Percentiles rank a stretch among this genome's conserved stretches.
These are phyloP conservation scores for Tylochromis polylepis DNA, from an alignment of 2,113 vertebrate species.

Conservation along the genomic window DNA sequence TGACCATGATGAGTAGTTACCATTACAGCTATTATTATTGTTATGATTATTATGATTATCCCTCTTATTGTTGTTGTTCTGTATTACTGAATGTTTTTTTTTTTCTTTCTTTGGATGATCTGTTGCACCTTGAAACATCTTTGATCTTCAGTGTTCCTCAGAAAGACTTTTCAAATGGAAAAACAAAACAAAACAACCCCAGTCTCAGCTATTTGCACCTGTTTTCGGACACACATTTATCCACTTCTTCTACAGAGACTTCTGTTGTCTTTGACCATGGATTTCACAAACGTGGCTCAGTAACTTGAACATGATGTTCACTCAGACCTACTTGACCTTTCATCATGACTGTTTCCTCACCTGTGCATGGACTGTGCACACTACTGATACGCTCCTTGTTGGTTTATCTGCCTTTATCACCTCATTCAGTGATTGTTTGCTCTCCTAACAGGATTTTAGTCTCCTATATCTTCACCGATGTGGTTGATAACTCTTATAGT, in stretches of 20 bases:
- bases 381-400: conserved; percentile 42
- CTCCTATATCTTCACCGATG: conserved; percentile 60
- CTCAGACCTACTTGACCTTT: conserved; percentile 35
- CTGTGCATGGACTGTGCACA: conserved; percentile 55
- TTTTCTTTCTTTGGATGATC: conserved; percentile 61
- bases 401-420: conserved; percentile 50
- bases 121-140: conserved; percentile 51
- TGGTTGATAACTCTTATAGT: conserved; percentile 66
- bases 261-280: conserved; percentile 17
- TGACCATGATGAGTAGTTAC: conserved; percentile 60
- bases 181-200: neutral
- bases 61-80: conserved; percentile 61
- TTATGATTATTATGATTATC: conserved; percentile 63
- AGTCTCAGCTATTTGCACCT: conserved; percentile 4
- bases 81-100: conserved; percentile 63
- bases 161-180: conserved; percentile 48
- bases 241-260: conserved; percentile 20
- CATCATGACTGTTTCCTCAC: conserved; percentile 5
- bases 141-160: conserved; percentile 44
- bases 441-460: conserved; percentile 62
- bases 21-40: conserved; percentile 67
- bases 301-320: conserved; percentile 19
- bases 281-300: conserved; percentile 24
- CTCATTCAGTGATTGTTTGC: conserved; percentile 61
- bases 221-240: neutral